phyloP scores from a whole-genome alignment of 2,113 vertebrate species.

The Nycticryphes semicollaris region DNA sequence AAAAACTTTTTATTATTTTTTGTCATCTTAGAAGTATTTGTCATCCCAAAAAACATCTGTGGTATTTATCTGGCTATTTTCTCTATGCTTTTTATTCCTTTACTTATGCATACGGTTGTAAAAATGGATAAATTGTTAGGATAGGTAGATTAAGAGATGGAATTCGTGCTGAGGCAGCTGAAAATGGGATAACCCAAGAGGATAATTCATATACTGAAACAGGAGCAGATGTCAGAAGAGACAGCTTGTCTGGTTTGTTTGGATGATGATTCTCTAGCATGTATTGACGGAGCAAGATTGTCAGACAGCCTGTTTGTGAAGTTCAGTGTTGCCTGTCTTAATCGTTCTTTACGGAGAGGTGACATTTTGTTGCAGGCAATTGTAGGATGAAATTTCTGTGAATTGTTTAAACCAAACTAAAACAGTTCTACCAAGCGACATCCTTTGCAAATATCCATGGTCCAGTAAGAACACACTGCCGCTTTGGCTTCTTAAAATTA shows the following conservation, averaged over 20 bases:
- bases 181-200: conserved; percentile 61
- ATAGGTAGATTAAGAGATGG: conserved; percentile 37
- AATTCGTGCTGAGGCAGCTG: conserved; percentile 30
- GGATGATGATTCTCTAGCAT: conserved; percentile 62
- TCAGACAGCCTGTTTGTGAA: conserved; percentile 68
- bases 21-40: too few species aligned
- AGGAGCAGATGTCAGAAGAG: conserved; percentile 72
- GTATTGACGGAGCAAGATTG: conserved; percentile 64
- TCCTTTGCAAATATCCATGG: not conserved
- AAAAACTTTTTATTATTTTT: not conserved
- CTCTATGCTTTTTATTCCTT: not conserved
- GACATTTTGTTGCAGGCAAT: conserved; percentile 53
- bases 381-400: not conserved
- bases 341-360: conserved; percentile 28
- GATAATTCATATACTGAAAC: conserved; percentile 62
- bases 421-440: not conserved
- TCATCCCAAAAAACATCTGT: not conserved
- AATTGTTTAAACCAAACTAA: conserved; percentile 6
- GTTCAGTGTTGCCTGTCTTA: conserved; percentile 61
- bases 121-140: conserved; percentile 14
- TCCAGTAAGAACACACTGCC: not conserved
- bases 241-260: conserved; percentile 73
- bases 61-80: not conserved
- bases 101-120: not conserved
- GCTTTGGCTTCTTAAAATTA: not conserved